A percentile compares a stretch with the other conserved stretches of the same genome.
Evolutionary conservation across 2,888 invertebrate genomes (phyloP).

Genomic region (Aplocera efformata): DNA sequence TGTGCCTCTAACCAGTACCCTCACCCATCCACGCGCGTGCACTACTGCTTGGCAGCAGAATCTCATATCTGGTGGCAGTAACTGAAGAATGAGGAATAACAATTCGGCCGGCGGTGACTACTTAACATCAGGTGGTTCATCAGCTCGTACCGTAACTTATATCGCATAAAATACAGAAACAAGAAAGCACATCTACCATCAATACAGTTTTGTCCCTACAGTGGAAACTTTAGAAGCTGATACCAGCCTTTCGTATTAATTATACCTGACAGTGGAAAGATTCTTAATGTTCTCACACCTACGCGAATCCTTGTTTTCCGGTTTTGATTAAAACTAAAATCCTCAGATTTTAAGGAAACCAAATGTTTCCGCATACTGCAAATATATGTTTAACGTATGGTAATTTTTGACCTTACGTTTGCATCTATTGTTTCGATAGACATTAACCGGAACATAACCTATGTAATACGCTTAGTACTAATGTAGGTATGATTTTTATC

Average conservation of each 20-base stretch:
- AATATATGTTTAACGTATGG: constrained; percentile 11
- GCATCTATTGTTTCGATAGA: constrained; percentile 9
- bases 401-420: constrained; percentile 8
- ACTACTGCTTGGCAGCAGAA: too few species aligned
- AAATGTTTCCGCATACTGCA: constrained; percentile 23
- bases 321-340: constrained; percentile 27
- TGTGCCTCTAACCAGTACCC: too few species aligned
- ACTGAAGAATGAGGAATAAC: not conserved
- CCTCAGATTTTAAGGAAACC: constrained; percentile 27
- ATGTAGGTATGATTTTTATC: too few species aligned
- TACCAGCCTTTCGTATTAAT: not conserved
- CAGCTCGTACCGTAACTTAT: too few species aligned
- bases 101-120: too few species aligned
- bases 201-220: too few species aligned
- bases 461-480: too few species aligned
- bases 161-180: too few species aligned
- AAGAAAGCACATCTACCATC: too few species aligned
- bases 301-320: constrained; percentile 26
- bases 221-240: too few species aligned
- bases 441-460: not conserved
- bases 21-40: too few species aligned
- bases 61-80: not conserved
- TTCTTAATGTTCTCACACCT: constrained; percentile 13
- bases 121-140: too few species aligned
- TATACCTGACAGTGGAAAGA: not conserved